Conservation (phyloP, 1,140 invertebrate genomes). For the Drosophila saltans region DNA sequence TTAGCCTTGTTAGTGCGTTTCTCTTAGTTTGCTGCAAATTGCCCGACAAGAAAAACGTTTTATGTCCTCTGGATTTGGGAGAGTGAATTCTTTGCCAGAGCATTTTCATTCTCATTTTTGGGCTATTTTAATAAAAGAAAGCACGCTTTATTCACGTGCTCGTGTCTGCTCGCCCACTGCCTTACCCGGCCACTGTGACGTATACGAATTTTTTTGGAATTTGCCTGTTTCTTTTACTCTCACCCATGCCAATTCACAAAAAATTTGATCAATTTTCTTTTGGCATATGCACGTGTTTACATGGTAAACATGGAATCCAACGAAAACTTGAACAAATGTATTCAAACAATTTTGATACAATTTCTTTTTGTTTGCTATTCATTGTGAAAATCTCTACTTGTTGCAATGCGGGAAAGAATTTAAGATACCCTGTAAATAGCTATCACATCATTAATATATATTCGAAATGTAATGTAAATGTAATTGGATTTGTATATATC, state of each 20-base stretch:
- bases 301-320: conserved; percentile 45
- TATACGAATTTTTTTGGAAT: conserved; percentile 48
- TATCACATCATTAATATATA: neutral
- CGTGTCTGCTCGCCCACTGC: neutral
- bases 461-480: too few relatives aligned
- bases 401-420: neutral
- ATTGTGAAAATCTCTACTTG: neutral
- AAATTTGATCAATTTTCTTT: neutral
- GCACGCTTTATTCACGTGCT: conserved; percentile 70
- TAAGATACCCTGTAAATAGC: neutral
- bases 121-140: conserved; percentile 52
- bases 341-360: conserved; percentile 32
- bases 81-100: neutral
- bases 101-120: conserved; percentile 26
- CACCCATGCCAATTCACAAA: neutral
- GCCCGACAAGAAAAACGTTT: neutral
- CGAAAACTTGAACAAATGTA: conserved; percentile 39
- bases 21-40: neutral
- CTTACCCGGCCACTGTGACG: conserved; percentile 41
- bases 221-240: neutral
- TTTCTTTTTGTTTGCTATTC: conserved; percentile 18
- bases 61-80: neutral
- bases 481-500: too few relatives aligned
- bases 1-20: conserved; percentile 31
- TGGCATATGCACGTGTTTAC: conserved; percentile 47